Base-by-base conservation (phyloP, 1,140 invertebrate species). In the Calliopsis andreniformis region DNA sequence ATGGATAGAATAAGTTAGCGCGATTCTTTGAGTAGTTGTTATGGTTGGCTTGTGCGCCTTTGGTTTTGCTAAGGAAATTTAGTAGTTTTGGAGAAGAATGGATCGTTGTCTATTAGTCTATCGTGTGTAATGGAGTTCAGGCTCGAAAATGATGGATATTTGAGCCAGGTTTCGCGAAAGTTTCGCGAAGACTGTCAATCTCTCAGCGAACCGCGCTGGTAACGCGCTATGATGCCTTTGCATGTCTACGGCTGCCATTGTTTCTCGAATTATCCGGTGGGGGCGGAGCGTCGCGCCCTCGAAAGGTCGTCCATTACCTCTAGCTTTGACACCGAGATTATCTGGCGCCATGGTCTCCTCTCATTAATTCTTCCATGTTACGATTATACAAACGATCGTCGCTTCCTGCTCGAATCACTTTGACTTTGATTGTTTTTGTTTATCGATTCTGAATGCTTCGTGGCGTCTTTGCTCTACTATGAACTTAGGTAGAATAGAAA, bases 251-350 rank as follows among this genome's bases (percentile, higher is more conserved):
- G 86, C 87, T 89, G 89, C 89, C 89, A 91, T 91, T 91, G 89
- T 90, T 88, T 90, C 86, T 88, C 78, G 79, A 88, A 82, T 87
- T 86, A 83, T 87, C 83, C 81, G 82, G 79, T 78, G 83, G 81
- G 83, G 90, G 90, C 89, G 90, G 89, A 87, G 90, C 89, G 82
- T 90, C 84, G 89, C 89, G 88, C 89, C 89, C 89, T 91, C 87
- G 77, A 86, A 90, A 90, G 89, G 89, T 89, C 88, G 87, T 88
- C 81, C 87, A 87, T 84, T 81, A 81, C 70, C 56, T 85, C 83
- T 56, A 79, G 42, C 78, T 66, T 80, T 66, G 73, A 51, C 68
- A 58, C 49, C 69, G 64, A 66, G 75, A 70, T 80, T 80, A 81
- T 67, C 78, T 35, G 67, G 58, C 59, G 80, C 64, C 59, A 69